A percentile compares a stretch with the other conserved stretches of the same genome.
Evolutionary conservation across 2,797 vertebrate genomes (phyloP).

Genomic region (Cirrhinus molitorella): DNA sequence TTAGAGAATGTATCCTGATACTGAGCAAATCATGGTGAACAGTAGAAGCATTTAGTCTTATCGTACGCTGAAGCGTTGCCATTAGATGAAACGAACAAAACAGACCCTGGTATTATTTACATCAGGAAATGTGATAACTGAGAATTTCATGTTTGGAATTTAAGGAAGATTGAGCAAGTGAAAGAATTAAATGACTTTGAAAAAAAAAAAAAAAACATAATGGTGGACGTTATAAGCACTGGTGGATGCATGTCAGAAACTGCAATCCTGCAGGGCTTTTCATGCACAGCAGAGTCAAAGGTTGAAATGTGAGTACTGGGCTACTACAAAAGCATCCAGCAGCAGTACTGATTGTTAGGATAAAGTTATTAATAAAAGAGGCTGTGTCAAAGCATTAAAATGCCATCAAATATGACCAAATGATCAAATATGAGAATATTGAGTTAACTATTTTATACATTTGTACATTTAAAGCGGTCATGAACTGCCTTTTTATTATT

Average conservation of each 20-base stretch:
- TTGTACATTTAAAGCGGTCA: too few relatives aligned
- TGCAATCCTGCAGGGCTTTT: not conserved
- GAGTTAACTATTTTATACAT: not conserved
- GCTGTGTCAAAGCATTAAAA: not conserved
- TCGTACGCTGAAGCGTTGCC: not conserved
- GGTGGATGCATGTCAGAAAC: not conserved
- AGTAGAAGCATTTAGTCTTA: not conserved
- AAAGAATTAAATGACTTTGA: not conserved
- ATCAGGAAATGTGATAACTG: constrained; percentile 10
- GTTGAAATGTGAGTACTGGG: not conserved
- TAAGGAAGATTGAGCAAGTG: not conserved
- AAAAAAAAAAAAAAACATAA: not conserved
- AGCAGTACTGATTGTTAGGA: not conserved
- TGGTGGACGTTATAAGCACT: not conserved
- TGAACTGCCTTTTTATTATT: too few relatives aligned
- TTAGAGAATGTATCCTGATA: not conserved
- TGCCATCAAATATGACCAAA: not conserved
- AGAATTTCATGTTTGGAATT: constrained; percentile 6
- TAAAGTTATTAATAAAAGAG: not conserved
- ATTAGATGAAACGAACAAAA: not conserved
- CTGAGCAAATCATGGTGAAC: not conserved
- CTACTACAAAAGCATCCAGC: not conserved
- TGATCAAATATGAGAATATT: not conserved
- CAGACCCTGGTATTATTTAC: constrained; percentile 5
- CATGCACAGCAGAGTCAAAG: not conserved